These are phyloP conservation scores for Brachionus paranguensis DNA, from an alignment of 1,140 invertebrate genomes.

Conservation along the genomic window DNA sequence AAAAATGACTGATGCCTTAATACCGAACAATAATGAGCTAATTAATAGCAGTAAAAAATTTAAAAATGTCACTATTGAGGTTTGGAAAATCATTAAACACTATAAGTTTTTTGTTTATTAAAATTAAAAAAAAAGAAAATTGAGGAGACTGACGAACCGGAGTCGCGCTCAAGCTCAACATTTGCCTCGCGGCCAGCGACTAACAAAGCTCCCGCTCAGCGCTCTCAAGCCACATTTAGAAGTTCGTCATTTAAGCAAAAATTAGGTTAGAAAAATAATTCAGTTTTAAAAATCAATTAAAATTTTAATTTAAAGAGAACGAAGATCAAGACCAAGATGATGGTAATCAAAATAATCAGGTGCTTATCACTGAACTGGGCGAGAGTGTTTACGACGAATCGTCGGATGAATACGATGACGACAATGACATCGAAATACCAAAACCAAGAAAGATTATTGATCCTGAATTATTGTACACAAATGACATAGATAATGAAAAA, in stretches of 20 bases:
- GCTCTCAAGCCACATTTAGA: constrained; percentile 38
- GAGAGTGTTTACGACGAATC: constrained; percentile 7
- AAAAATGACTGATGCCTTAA: background rate
- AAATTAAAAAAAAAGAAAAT: constrained; percentile 12
- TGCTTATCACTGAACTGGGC: constrained; percentile 23
- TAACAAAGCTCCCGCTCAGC: constrained; percentile 3
- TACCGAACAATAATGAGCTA: background rate
- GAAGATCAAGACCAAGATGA: background rate
- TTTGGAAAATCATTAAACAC: background rate
- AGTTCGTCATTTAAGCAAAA: constrained; percentile 11
- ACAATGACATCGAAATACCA: constrained; percentile 3
- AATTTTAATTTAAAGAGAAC: background rate
- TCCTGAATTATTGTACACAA: background rate
- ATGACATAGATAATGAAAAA: constrained; percentile 12
- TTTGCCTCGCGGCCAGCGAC: constrained; percentile 14
- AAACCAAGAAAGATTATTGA: background rate
- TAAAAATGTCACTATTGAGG: constrained; percentile 5
- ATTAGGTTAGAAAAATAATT: background rate
- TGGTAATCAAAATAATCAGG: background rate
- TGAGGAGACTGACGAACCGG: background rate
- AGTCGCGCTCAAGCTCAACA: constrained; percentile 5
- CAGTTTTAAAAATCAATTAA: background rate
- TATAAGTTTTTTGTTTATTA: background rate
- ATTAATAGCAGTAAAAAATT: constrained; percentile 16
- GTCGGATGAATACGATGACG: constrained; percentile 12